Base-by-base conservation (phyloP, 30 jellyfish, hydroid and myxozoan genomes). In the Aurelia aurita region DNA sequence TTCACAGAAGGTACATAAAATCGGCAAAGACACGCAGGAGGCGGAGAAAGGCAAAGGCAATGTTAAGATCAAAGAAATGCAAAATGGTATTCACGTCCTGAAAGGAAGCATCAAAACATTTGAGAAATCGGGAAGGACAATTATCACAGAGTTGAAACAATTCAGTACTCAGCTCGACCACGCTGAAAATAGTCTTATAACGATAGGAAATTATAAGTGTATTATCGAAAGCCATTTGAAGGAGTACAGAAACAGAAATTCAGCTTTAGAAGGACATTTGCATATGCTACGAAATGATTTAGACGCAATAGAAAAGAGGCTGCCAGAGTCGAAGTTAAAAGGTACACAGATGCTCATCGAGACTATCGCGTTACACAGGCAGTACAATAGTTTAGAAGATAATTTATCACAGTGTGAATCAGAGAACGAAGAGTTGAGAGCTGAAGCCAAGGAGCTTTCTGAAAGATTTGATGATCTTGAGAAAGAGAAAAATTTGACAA, bases 311-410 rank as follows among this genome's bases (percentile, higher is more conserved):
- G 96, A 90, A 61, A 31, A 86, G 63, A 87, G 91, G 35, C 55
- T 74, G 58, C 90, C 93, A 6, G 85, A 77, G 2, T 54, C 92
- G 16, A 82, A 96, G 20, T 26, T 87, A 19, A 76, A 85, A 35
- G 87, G 97, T 20, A 96, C 97, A 32, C 85, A 82, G 31, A 70
- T 95, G 72, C 68, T 95, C 69, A 67, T 95, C 39, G 98, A 95
- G 73, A 84, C 98, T 3, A 55, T 89, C 10, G 89, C 61, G 7
- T 62, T 95, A 34, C 99, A 95, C 25, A 86, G 79, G 74, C 98
- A 95, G 55, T 78, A 84, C 68, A 79, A 59, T 46, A 62, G 69
- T 27, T 44, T 95, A 32, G 98, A 95, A 75, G 96, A 85, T 10
- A 97, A 89, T 60, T 59, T 95, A 55, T 31, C 67, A 1, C 58